phyloP scores from a whole-genome alignment of 92 coral and sea anemone species.

The Montipora capitata region DNA sequence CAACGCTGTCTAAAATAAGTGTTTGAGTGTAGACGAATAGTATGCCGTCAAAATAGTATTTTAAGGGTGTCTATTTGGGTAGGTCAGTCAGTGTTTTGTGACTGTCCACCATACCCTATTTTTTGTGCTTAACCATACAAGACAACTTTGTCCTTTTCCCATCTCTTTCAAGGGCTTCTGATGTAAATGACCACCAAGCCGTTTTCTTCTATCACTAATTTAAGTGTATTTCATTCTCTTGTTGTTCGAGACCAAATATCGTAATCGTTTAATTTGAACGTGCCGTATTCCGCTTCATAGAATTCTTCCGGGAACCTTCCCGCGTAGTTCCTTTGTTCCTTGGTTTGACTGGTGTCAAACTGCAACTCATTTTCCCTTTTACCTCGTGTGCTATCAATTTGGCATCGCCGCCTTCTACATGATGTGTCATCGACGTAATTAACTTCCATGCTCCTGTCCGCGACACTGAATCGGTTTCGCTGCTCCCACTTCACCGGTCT shows the following conservation, averaged over 20 bases:
- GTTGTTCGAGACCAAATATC: conserved; percentile 49
- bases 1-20: no score
- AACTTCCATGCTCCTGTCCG: background rate
- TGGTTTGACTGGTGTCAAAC: no score
- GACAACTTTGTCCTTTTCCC: no score
- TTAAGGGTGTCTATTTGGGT: no score
- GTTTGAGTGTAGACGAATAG: no score
- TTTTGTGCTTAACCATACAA: no score
- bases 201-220: background rate
- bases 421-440: background rate
- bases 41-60: no score
- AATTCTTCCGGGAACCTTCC: background rate
- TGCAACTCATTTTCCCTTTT: background rate
- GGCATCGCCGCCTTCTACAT: no score
- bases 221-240: background rate
- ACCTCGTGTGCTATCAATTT: no score
- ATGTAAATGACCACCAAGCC: background rate
- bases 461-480: background rate
- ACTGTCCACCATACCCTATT: no score
- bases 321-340: background rate
- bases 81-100: no score
- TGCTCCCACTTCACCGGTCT: background rate
- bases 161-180: no score
- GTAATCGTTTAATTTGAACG: conserved; percentile 32
- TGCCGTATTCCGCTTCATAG: conserved; percentile 26